Evolutionary conservation across 2,113 vertebrate genomes (phyloP), one percentile per base, ranked within the genome.

Genomic region (Rhineura floridana): DNA sequence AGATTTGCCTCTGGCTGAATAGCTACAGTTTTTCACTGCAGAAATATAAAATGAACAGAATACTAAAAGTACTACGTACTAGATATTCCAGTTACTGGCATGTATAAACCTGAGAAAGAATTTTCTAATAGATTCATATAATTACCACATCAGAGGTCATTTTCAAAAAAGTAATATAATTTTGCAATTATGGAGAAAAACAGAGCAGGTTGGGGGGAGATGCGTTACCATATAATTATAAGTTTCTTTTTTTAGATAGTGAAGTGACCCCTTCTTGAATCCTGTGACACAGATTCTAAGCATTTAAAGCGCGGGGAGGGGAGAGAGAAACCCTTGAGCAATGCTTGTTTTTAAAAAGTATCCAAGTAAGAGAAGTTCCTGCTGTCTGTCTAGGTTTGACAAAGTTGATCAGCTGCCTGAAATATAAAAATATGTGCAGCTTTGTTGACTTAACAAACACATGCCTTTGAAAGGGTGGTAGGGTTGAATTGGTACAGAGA

Each of bases 121-220:
- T 90, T 92, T 65, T 25, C 28, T 85, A 90, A 87, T 77, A 90
- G 55, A 84, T 91, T 83, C 48, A 70, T 75, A 88, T 81, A 92
- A 91, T 93, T 92, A 88, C 81, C 90, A 3, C 77, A 75, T 48
- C 15, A 6, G 82, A 75, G 72, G 63, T 89, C 89, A 48, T 85
- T 87, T 50, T 88, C 83, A 82, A 86, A 77, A 50, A 62, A 30
- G 2, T 44, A 91, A 83, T 84, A 69, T n/a, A 77, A 82, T 63
- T 91, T 85, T 90, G 77, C 23, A 84, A 55, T 44, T 90, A 73
- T 76, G 78, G 62, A 1, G 72, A 36, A 0, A 6, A 30, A 70
- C 3, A 50, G 13, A 25, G 79, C 62, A 63, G n/a, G n/a, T n/a
- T n/a, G n/a, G n/a, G n/a, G n/a, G n/a, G n/a, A n/a, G n/a, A n/a